These are phyloP conservation scores for Sebastes kiyomatsui DNA, from an alignment of 2,797 vertebrate species.

Conservation along the genomic window DNA sequence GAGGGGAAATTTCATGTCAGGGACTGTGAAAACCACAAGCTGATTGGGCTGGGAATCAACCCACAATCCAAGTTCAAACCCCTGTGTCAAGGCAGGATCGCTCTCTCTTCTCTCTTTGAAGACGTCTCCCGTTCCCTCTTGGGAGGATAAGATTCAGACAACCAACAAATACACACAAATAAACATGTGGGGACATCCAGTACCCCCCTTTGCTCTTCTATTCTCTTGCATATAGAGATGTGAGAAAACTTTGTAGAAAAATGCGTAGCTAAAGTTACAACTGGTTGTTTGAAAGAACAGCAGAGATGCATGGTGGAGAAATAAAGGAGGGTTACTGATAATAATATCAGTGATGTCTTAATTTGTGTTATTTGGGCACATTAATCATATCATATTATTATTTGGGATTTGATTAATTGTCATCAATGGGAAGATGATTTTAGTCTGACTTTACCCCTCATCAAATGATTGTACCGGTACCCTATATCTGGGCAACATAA, in stretches of 20 bases:
- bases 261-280: not conserved
- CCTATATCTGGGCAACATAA: not conserved
- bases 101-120: constrained; percentile 67
- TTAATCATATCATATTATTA: not conserved
- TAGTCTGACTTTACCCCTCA: not conserved
- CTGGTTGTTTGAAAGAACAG: not conserved
- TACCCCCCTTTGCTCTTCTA: not conserved
- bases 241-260: constrained; percentile 32
- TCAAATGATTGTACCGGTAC: not conserved
- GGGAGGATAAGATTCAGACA: constrained; percentile 70
- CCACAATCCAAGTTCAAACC: constrained; percentile 75
- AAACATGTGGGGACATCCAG: constrained; percentile 57
- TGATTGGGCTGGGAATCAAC: constrained; percentile 79
- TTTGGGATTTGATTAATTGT: not conserved
- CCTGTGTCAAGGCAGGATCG: constrained; percentile 50
- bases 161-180: constrained; percentile 73
- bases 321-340: not conserved
- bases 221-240: constrained; percentile 19
- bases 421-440: not conserved
- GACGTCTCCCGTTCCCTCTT: constrained; percentile 61
- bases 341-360: not conserved
- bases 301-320: not conserved
- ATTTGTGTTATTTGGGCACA: not conserved
- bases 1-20: constrained; percentile 78
- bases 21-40: constrained; percentile 76